Evolutionary conservation across 2,113 vertebrate genomes (phyloP).

Genomic region (Emberiza fucata): DNA sequence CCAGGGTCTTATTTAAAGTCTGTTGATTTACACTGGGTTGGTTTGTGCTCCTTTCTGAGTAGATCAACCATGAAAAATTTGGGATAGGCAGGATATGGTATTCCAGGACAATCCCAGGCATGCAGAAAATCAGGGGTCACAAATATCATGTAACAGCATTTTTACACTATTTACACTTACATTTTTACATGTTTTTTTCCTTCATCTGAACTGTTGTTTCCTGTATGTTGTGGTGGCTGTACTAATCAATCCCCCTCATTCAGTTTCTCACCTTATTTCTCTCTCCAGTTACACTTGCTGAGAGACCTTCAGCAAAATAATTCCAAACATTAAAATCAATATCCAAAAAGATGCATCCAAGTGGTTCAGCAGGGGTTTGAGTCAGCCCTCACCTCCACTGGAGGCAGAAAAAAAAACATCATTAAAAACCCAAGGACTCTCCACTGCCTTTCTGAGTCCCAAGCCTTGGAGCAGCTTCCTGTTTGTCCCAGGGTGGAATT

Average conservation of each 20-base stretch:
- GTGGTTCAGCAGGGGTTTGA: background rate
- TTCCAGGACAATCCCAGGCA: background rate
- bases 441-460: background rate
- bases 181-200: background rate
- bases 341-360: background rate
- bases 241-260: background rate
- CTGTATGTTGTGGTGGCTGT: background rate
- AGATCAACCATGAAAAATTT: background rate
- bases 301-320: background rate
- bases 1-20: background rate
- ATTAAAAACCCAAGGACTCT: background rate
- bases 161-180: too few species aligned
- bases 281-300: background rate
- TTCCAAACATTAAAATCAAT: background rate
- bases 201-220: background rate
- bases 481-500: background rate
- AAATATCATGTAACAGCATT: background rate
- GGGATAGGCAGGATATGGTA: background rate
- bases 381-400: background rate
- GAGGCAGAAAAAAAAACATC: background rate
- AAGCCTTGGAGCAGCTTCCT: background rate
- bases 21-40: background rate
- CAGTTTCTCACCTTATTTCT: background rate
- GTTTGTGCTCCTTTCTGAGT: background rate
- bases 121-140: background rate